These are phyloP conservation scores for Gandaritis pyraliata DNA, from an alignment of 2,888 invertebrate species.

Conservation along the genomic window DNA sequence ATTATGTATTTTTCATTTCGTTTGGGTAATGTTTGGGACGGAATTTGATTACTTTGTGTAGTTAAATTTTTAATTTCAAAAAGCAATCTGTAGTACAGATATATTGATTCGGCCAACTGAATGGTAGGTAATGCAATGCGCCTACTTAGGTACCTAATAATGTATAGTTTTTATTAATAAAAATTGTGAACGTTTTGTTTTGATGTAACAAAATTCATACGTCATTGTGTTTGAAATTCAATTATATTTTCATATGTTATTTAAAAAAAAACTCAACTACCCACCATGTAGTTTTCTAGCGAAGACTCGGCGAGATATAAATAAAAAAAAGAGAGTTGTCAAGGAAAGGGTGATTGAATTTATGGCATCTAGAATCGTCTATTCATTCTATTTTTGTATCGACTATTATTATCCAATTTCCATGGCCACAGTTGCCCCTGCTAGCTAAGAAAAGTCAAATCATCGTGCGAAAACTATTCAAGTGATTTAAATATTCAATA, in stretches of 20 bases:
- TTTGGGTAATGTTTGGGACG: background rate
- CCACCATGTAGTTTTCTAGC: too few relatives aligned
- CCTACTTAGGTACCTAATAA: too few relatives aligned
- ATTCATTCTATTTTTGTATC: background rate
- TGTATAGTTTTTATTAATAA: too few relatives aligned
- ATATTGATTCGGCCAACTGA: too few relatives aligned
- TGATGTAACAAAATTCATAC: too few relatives aligned
- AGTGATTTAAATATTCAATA: slow-evolving; percentile 69
- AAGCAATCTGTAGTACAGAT: background rate
- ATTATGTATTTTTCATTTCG: slow-evolving; percentile 13
- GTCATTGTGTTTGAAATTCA: too few relatives aligned
- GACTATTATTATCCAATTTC: background rate
- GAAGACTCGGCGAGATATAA: too few relatives aligned
- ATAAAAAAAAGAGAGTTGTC: background rate
- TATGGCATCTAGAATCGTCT: background rate
- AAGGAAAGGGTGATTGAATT: too few relatives aligned
- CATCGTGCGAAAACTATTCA: slow-evolving; percentile 70
- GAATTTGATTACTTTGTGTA: background rate
- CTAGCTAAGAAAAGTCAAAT: slow-evolving; percentile 46
- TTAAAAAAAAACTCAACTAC: too few relatives aligned
- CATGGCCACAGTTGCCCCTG: slow-evolving; percentile 2
- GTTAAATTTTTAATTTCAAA: background rate
- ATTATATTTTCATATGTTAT: too few relatives aligned
- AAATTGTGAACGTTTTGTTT: too few relatives aligned
- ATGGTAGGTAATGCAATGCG: too few relatives aligned